Percentiles rank a stretch among this genome's conserved stretches.
Evolutionary conservation across 2,113 vertebrate species (phyloP).

Genomic region (Aldabrachelys gigantea): DNA sequence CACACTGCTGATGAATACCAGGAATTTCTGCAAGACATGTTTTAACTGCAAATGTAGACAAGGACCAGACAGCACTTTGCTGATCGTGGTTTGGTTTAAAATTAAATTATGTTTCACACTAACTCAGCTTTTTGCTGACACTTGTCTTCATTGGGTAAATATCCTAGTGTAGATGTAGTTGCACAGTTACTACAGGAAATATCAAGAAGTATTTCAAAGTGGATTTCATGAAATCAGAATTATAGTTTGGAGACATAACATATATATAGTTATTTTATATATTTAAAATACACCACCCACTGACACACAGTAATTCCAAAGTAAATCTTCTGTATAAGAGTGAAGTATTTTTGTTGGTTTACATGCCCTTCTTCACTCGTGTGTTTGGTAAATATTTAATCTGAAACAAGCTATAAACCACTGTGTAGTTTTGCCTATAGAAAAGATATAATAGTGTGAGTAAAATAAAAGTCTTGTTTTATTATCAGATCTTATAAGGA

Average conservation of each 20-base stretch:
- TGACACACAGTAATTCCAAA: not conserved
- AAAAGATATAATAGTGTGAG: not conserved
- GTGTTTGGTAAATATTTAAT: conserved; percentile 51
- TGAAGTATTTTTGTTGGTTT: conserved; percentile 60
- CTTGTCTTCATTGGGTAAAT: not conserved
- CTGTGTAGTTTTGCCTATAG: conserved; percentile 21
- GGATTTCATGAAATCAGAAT: not conserved
- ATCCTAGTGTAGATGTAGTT: not conserved
- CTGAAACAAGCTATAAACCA: conserved; percentile 25
- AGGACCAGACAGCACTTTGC: not conserved
- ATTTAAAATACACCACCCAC: not conserved
- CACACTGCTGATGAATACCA: not conserved
- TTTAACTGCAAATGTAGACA: not conserved
- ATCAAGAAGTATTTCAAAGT: conserved; percentile 19
- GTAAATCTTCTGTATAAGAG: conserved; percentile 4
- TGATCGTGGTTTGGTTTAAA: not conserved
- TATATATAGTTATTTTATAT: conserved; percentile 21
- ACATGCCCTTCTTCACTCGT: conserved; percentile 63
- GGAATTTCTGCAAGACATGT: not conserved
- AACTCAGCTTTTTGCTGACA: not conserved
- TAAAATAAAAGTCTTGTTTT: conserved; percentile 18
- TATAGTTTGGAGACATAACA: not conserved
- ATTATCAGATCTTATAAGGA: conserved; percentile 29
- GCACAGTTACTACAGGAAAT: not conserved
- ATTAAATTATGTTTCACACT: not conserved